Conservation (phyloP, 2,888 invertebrate genomes). For the Glyphotaelius pellucidus region DNA sequence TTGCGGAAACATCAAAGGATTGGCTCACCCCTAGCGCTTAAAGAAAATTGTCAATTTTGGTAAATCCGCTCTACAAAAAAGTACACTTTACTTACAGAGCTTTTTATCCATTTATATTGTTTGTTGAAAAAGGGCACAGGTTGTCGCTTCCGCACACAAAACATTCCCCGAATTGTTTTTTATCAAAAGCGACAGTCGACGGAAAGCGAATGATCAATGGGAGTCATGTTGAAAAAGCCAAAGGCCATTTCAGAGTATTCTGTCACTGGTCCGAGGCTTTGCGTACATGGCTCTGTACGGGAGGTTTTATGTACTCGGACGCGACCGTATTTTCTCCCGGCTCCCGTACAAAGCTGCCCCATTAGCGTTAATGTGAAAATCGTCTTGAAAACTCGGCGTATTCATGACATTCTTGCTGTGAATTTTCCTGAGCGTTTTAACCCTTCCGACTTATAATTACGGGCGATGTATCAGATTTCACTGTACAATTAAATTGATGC, state of each 20-base stretch:
- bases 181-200: background rate
- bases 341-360: slow-evolving; percentile 39
- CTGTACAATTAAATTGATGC: slow-evolving; percentile 44
- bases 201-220: background rate
- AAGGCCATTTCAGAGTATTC: background rate
- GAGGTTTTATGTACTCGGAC: slow-evolving; percentile 23
- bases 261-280: background rate
- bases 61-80: background rate
- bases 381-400: slow-evolving; percentile 54
- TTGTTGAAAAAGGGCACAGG: background rate
- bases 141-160: background rate
- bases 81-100: background rate
- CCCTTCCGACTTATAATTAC: slow-evolving; percentile 37
- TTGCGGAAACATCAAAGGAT: background rate
- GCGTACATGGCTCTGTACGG: background rate
- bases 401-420: slow-evolving; percentile 5
- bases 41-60: background rate
- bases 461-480: slow-evolving; percentile 41
- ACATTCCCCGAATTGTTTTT: background rate
- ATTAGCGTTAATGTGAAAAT: slow-evolving; percentile 56
- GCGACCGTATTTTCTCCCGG: slow-evolving; percentile 42
- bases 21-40: background rate
- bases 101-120: background rate
- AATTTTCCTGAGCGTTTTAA: slow-evolving; percentile 48
- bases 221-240: background rate